Evolutionary conservation across 37 sponge, comb jelly and placozoan species (phyloP).

Genomic region (Agelas oroides): DNA sequence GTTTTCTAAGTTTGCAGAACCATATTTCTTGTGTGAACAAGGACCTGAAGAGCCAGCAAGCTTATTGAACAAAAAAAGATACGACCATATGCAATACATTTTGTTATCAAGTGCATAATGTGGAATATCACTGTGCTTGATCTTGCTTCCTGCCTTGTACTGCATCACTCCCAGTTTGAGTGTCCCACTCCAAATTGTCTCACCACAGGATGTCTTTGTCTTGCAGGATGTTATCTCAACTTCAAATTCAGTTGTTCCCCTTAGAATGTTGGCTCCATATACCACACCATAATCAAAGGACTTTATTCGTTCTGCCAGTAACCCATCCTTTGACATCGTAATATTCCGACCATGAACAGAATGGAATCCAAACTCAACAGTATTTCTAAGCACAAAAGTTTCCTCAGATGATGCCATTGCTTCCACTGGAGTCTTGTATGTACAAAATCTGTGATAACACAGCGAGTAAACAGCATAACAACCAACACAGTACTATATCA

Average conservation of each 20-base stretch:
- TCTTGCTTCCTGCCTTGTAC: neutral
- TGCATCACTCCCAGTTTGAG: constrained; percentile 84
- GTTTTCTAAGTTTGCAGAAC: constrained; percentile 54
- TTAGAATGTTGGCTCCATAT: constrained; percentile 57
- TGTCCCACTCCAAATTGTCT: constrained; percentile 93
- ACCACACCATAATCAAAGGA: constrained; percentile 81
- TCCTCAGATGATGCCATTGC: too few relatives aligned
- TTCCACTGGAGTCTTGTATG: too few relatives aligned
- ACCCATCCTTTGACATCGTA: constrained; percentile 46
- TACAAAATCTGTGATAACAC: too few relatives aligned
- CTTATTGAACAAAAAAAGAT: constrained; percentile 68
- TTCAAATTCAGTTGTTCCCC: constrained; percentile 80
- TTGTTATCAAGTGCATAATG: constrained; percentile 81
- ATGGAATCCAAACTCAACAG: constrained; percentile 58
- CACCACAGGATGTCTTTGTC: too few relatives aligned
- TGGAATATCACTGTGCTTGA: constrained; percentile 44
- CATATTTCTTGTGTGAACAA: constrained; percentile 57
- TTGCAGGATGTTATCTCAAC: constrained; percentile 68
- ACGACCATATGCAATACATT: constrained; percentile 83
- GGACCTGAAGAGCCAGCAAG: too few relatives aligned
- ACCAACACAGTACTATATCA: too few relatives aligned
- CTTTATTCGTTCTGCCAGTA: constrained; percentile 57
- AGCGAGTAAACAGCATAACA: too few relatives aligned
- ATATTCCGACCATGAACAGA: constrained; percentile 30
- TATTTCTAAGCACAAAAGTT: constrained; percentile 45